Conservation (phyloP, 2,113 vertebrate genomes). For the Ceratotherium simum region DNA sequence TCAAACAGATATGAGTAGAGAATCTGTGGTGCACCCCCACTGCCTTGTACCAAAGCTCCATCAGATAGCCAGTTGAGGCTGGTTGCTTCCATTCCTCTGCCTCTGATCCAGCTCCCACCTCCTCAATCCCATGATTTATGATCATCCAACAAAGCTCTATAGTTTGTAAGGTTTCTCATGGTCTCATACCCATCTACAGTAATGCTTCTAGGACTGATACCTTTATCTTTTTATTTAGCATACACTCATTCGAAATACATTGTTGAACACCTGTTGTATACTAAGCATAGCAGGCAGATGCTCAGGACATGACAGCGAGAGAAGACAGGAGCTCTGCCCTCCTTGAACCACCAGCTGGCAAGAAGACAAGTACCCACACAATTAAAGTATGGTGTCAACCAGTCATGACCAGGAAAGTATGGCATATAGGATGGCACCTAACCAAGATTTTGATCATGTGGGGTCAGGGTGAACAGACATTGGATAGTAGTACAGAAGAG, state of each 20-base stretch:
- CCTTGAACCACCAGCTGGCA: background rate
- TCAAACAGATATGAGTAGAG: background rate
- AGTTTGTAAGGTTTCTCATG: background rate
- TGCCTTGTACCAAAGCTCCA: rapidly evolving
- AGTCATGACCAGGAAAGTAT: background rate
- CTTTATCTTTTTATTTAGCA: too few relatives aligned
- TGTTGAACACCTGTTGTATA: background rate
- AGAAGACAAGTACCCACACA: background rate
- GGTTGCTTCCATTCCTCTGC: too few relatives aligned
- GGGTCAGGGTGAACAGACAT: background rate
- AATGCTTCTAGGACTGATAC: background rate
- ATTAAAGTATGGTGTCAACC: rapidly evolving
- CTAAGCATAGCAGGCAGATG: background rate
- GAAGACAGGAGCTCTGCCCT: background rate
- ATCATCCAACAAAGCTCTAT: background rate
- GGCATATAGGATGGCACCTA: background rate
- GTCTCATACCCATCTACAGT: background rate
- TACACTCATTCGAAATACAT: too few relatives aligned
- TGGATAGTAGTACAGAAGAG: background rate
- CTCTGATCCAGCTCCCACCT: background rate
- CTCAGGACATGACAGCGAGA: background rate
- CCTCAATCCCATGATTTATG: background rate
- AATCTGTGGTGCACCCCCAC: background rate
- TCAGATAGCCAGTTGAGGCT: rapidly evolving
- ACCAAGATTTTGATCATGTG: too few relatives aligned